Conservation (phyloP, 2,797 vertebrate genomes). For the Melanotaenia parkinsoni region DNA sequence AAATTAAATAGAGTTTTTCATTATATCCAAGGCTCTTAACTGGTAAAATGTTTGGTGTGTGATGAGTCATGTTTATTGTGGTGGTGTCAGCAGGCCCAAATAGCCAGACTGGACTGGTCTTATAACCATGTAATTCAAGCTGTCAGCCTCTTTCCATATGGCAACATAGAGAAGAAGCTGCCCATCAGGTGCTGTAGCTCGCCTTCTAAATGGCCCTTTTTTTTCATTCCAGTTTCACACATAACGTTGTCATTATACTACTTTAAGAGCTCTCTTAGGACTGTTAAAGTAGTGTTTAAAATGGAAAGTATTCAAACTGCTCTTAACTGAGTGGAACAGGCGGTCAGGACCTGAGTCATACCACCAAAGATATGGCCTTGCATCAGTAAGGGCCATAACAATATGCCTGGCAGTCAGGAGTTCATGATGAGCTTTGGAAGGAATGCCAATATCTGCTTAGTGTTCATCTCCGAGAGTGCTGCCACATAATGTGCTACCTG, state of each 20-base stretch:
- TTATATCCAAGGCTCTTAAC: conserved; percentile 33
- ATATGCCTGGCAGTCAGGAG: conserved; percentile 70
- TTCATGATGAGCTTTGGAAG: conserved; percentile 83
- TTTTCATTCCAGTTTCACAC: conserved; percentile 67
- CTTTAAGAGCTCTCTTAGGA: conserved; percentile 68
- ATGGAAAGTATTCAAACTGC: conserved; percentile 60
- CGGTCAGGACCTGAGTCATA: conserved; percentile 63
- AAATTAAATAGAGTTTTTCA: conserved; percentile 53
- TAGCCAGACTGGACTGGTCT: conserved; percentile 44
- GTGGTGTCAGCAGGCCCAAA: conserved; percentile 65
- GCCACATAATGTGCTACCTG: conserved; percentile 82
- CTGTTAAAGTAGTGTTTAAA: conserved; percentile 71
- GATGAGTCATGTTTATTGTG: conserved; percentile 73
- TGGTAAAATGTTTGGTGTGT: conserved; percentile 49
- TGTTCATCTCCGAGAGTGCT: conserved; percentile 82
- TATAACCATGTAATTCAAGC: conserved; percentile 76
- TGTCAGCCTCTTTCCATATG: conserved; percentile 73
- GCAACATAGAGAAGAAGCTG: conserved; percentile 67
- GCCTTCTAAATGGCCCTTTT: conserved; percentile 60
- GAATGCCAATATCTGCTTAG: conserved; percentile 83
- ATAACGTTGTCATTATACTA: conserved; percentile 71
- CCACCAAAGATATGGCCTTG: conserved; percentile 51
- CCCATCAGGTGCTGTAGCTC: conserved; percentile 55
- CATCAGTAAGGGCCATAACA: conserved; percentile 57
- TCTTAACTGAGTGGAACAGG: conserved; percentile 72